Evolutionary conservation across 2,888 invertebrate species (phyloP).

Genomic region (Hipparchia sbordonii): DNA sequence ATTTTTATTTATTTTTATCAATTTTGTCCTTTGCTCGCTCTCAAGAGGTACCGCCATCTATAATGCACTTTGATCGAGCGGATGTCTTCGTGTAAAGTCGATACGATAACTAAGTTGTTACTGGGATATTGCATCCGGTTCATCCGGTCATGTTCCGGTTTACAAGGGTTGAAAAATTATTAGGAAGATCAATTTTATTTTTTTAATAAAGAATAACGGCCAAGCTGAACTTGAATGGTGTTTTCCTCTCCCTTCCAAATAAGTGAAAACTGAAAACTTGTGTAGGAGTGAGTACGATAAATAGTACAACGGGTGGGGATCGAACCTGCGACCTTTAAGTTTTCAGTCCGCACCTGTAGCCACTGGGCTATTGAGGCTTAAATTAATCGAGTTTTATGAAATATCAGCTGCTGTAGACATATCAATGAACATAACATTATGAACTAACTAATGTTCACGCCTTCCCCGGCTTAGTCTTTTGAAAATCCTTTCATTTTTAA

Average conservation of each 20-base stretch:
- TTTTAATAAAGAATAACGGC: background rate
- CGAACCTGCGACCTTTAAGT: too few relatives aligned
- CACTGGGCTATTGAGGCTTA: too few relatives aligned
- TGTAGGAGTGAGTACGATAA: too few relatives aligned
- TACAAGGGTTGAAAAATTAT: constrained; percentile 33
- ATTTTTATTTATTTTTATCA: too few relatives aligned
- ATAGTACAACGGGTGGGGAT: too few relatives aligned
- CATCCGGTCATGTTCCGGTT: constrained; percentile 36
- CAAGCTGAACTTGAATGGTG: background rate
- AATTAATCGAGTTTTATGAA: background rate
- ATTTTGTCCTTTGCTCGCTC: background rate
- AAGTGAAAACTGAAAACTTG: too few relatives aligned
- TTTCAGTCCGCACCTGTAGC: too few relatives aligned
- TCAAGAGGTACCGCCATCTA: constrained; percentile 15
- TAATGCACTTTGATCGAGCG: constrained; percentile 6
- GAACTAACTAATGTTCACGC: too few relatives aligned
- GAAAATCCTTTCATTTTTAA: too few relatives aligned
- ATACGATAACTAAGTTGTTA: constrained; percentile 55
- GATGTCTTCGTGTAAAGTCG: constrained; percentile 39
- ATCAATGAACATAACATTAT: too few relatives aligned
- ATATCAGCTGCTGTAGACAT: background rate
- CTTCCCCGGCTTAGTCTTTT: too few relatives aligned
- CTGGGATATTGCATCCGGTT: constrained; percentile 57
- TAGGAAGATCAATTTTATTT: background rate
- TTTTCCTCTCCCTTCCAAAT: background rate